Evolutionary conservation across 2,113 vertebrate species (phyloP).

Genomic region (Tretioscincus oriximinensis): DNA sequence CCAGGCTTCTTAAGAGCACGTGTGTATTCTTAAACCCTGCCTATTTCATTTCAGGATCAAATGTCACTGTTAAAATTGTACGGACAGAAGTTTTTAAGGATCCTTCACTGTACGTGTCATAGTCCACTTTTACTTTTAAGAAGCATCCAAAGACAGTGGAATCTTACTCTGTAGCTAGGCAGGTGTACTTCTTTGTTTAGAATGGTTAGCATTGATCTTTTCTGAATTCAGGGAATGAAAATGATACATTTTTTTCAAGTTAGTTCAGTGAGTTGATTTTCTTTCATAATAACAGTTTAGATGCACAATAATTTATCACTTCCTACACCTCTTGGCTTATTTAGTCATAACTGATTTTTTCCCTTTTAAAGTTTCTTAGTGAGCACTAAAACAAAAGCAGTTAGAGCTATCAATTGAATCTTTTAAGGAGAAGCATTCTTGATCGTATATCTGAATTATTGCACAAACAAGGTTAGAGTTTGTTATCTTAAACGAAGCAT

Average conservation of each 20-base stretch:
- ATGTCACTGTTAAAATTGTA: constrained; percentile 46
- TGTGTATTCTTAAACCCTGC: constrained; percentile 27
- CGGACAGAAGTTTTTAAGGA: constrained; percentile 49
- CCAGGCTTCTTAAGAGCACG: constrained; percentile 44
- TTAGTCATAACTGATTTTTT: neutral
- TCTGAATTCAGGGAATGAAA: neutral
- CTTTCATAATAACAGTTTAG: constrained; percentile 26
- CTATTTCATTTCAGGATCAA: constrained; percentile 50
- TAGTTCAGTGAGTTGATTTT: constrained; percentile 3
- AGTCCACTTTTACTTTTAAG: constrained; percentile 38
- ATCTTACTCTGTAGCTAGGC: constrained; percentile 39
- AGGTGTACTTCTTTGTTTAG: constrained; percentile 37
- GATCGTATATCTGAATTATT: constrained; percentile 14
- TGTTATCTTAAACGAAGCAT: constrained; percentile 31
- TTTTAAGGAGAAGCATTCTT: neutral
- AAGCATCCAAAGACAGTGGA: constrained; percentile 37
- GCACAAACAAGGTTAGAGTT: constrained; percentile 21
- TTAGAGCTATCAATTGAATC: constrained; percentile 30
- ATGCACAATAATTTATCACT: constrained; percentile 13
- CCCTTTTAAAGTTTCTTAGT: neutral
- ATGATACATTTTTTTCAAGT: constrained; percentile 28
- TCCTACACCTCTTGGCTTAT: neutral
- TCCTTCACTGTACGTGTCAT: constrained; percentile 36
- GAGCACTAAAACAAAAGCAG: constrained; percentile 1
- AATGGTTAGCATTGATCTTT: constrained; percentile 21